Evolutionary conservation across 2,113 vertebrate species (phyloP).

Genomic region (Furnarius figulus): DNA sequence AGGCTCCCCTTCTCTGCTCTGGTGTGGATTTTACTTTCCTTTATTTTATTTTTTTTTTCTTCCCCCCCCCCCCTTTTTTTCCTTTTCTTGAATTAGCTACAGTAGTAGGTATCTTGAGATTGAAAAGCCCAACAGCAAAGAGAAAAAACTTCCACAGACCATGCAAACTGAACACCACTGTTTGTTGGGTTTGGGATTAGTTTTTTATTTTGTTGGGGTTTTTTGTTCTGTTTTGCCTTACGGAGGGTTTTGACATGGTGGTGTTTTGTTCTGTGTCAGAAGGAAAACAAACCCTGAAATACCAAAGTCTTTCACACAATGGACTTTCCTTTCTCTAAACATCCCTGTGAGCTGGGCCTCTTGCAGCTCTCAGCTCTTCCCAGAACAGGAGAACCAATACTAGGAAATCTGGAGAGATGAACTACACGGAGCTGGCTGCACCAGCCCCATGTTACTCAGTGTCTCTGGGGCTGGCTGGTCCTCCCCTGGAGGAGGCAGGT

Average conservation of each 20-base stretch:
- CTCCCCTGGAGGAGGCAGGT: background rate
- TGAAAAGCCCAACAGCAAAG: background rate
- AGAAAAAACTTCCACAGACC: background rate
- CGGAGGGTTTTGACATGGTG: background rate
- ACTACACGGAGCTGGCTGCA: background rate
- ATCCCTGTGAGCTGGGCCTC: conserved; percentile 44
- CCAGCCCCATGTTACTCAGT: background rate
- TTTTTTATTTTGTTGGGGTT: background rate
- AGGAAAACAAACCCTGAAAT: conserved; percentile 54
- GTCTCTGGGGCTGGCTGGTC: background rate
- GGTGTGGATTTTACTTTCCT: background rate
- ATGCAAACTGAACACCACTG: background rate
- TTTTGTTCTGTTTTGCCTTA: conserved; percentile 2
- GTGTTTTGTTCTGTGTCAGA: conserved; percentile 33
- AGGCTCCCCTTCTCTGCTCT: background rate
- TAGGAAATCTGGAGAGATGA: conserved; percentile 39
- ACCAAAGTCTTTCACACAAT: conserved; percentile 50
- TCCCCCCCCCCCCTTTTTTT: background rate
- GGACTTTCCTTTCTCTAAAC: conserved; percentile 40
- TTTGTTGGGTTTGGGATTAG: background rate
- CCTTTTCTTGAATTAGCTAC: background rate
- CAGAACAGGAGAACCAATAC: conserved; percentile 37
- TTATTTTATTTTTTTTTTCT: background rate
- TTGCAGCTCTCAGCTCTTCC: conserved; percentile 41
- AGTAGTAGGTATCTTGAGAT: background rate